Conservation (phyloP, 1,140 invertebrate genomes). For the Araneus ventricosus region DNA sequence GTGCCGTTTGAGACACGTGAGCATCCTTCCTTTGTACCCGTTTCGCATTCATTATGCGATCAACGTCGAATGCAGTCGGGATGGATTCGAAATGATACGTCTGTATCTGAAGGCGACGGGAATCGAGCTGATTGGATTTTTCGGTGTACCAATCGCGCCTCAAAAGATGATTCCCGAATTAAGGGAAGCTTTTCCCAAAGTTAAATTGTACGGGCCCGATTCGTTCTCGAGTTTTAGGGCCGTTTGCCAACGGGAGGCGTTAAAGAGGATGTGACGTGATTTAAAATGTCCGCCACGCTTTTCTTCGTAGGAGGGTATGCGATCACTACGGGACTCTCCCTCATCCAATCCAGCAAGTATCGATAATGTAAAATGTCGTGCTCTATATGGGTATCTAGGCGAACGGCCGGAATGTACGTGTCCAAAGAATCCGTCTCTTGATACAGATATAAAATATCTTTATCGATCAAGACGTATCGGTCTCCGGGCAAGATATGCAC, state of each 20-base stretch:
- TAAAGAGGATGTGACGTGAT: neutral
- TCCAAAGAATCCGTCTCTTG: no score
- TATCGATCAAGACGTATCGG: no score
- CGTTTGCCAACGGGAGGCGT: neutral
- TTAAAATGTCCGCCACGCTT: neutral
- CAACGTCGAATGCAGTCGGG: neutral
- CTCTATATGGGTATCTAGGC: no score
- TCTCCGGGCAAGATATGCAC: neutral
- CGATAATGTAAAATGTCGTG: neutral
- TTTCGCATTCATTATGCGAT: neutral
- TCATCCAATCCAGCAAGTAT: neutral
- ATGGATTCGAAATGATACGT: neutral
- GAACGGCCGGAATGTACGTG: no score
- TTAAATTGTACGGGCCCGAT: neutral
- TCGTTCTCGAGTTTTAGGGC: neutral
- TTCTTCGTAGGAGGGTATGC: neutral
- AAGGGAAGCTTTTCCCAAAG: neutral
- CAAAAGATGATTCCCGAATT: neutral
- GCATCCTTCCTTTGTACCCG: neutral
- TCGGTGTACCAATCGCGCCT: no score
- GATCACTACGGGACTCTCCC: neutral
- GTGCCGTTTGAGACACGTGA: neutral
- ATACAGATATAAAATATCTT: no score
- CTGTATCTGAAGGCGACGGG: neutral
- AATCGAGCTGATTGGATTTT: neutral